A percentile compares a stretch with the other conserved stretches of the same genome.
These are phyloP conservation scores for Syngnathus acus DNA, from an alignment of 2,797 vertebrate genomes.

Conservation along the genomic window DNA sequence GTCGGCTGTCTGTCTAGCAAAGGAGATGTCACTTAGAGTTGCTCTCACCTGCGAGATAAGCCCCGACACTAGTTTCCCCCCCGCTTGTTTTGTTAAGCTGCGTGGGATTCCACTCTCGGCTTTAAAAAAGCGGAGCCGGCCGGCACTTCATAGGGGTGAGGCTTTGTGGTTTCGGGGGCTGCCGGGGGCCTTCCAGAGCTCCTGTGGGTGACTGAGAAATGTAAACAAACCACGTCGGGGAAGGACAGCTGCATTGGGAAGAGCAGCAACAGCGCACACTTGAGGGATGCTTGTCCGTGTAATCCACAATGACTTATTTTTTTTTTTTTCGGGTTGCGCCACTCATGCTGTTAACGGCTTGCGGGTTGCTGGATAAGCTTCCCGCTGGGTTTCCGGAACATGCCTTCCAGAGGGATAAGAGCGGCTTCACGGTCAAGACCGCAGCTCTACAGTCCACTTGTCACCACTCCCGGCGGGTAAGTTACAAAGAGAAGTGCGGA, in stretches of 20 bases:
- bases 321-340: slow-evolving; percentile 1
- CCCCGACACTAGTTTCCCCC: slow-evolving; percentile 39
- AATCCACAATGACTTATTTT: slow-evolving; percentile 17
- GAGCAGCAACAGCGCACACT: slow-evolving; percentile 24
- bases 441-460: slow-evolving; percentile 33
- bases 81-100: slow-evolving; percentile 52
- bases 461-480: slow-evolving; percentile 41
- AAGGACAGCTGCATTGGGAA: slow-evolving; percentile 45
- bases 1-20: slow-evolving; percentile 31
- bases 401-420: slow-evolving; percentile 28
- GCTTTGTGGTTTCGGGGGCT: slow-evolving; percentile 43
- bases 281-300: slow-evolving; percentile 15
- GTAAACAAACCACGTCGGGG: slow-evolving; percentile 60
- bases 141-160: slow-evolving; percentile 51
- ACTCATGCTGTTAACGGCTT: slow-evolving; percentile 12
- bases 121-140: slow-evolving; percentile 40
- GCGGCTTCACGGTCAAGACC: slow-evolving; percentile 47
- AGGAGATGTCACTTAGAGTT: slow-evolving; percentile 51
- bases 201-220: slow-evolving; percentile 67
- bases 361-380: slow-evolving; percentile 17
- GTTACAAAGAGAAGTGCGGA: slow-evolving; percentile 34
- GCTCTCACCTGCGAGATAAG: slow-evolving; percentile 62
- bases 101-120: slow-evolving; percentile 51
- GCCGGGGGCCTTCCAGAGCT: slow-evolving; percentile 50
- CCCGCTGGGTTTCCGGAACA: slow-evolving; percentile 33